Conservation (phyloP, 2,888 invertebrate genomes). For the Margaritifera margaritifera region DNA sequence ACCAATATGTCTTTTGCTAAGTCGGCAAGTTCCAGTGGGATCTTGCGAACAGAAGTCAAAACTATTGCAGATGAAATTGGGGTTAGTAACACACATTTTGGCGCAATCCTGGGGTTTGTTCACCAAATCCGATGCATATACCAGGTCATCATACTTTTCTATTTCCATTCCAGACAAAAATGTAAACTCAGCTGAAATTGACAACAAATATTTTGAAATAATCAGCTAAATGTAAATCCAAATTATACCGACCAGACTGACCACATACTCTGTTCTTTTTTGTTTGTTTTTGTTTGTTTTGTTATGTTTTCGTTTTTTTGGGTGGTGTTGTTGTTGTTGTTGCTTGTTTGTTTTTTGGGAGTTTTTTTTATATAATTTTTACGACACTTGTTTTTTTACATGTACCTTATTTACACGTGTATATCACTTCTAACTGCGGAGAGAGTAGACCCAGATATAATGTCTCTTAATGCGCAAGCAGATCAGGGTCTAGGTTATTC, state of each 20-base stretch:
- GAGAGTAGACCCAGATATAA: too few species aligned
- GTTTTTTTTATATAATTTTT: too few species aligned
- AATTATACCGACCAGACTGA: background rate
- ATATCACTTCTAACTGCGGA: too few species aligned
- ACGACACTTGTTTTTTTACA: too few species aligned
- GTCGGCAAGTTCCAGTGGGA: conserved; percentile 34
- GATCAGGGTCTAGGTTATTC: too few species aligned
- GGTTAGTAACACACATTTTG: conserved; percentile 33
- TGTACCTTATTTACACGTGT: too few species aligned
- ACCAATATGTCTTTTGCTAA: conserved; percentile 47
- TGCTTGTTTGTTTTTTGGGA: too few species aligned
- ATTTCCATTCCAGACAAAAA: conserved; percentile 35
- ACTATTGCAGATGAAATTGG: conserved; percentile 52
- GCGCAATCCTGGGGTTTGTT: conserved; percentile 37
- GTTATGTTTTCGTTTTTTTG: too few species aligned
- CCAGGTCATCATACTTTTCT: conserved; percentile 39
- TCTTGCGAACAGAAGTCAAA: conserved; percentile 54
- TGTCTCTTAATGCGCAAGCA: too few species aligned
- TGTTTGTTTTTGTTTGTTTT: too few species aligned
- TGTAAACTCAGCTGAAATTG: conserved; percentile 52
- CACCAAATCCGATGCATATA: conserved; percentile 20
- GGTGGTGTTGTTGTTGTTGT: too few species aligned
- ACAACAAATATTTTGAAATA: background rate
- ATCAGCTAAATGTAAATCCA: background rate
- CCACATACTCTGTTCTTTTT: background rate